phyloP scores from a whole-genome alignment of 1,140 invertebrate genomes.

The Sinella curviseta region DNA sequence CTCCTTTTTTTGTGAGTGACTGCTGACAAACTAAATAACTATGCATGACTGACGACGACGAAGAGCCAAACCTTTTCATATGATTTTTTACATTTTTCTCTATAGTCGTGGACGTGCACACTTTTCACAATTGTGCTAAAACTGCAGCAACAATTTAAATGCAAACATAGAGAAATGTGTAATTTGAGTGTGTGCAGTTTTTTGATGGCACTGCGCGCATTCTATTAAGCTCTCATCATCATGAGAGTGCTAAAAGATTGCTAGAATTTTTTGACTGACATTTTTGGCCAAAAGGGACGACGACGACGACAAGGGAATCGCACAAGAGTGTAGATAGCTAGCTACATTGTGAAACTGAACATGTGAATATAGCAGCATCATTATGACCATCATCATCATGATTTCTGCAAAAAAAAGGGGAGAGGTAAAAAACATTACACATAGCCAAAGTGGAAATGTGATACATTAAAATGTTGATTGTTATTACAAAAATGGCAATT shows the following conservation, averaged over 20 bases:
- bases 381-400: not conserved
- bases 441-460: not conserved
- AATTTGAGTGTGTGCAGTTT: too few species aligned
- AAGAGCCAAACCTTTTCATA: not conserved
- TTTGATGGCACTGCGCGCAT: too few species aligned
- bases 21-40: not conserved
- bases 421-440: not conserved
- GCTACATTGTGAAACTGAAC: not conserved
- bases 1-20: not conserved
- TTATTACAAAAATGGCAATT: slow-evolving; percentile 10
- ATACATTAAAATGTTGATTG: not conserved
- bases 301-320: not conserved
- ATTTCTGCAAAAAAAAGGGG: not conserved
- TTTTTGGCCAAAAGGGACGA: slow-evolving; percentile 9
- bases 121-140: too few species aligned
- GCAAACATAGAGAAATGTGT: too few species aligned
- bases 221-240: not conserved
- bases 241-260: not conserved
- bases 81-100: too few species aligned
- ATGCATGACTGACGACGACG: not conserved
- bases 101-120: too few species aligned
- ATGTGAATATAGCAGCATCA: too few species aligned
- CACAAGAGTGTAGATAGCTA: not conserved
- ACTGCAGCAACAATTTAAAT: not conserved
- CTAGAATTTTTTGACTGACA: slow-evolving; percentile 27